Base-by-base conservation (phyloP, 2,797 vertebrate genomes). In the Acrossocheilus wenchowensis region DNA sequence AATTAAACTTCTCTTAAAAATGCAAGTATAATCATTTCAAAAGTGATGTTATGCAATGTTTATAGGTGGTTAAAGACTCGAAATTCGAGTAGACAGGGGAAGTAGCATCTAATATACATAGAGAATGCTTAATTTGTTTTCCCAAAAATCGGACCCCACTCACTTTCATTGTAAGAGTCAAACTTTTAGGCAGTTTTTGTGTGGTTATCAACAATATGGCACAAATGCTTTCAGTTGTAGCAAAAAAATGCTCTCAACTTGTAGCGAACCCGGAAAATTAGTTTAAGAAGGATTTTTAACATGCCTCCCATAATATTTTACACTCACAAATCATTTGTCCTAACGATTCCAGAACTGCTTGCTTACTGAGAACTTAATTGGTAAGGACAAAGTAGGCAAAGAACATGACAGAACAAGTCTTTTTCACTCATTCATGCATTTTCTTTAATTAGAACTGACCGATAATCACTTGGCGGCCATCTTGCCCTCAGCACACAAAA, bases 391-490 rank as follows among this genome's bases (percentile, higher is more conserved):
- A 54, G 21, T 41, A 78, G 78, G 72, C 74, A 84, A 88, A 83
- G 87, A 85, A 72, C 64, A 75, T 80, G 85, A 88, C 48, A 74
- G 8, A 52, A 50, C 14, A n/a, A 77, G 17, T 60, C 69, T 77
- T 52, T 68, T 50, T 84, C 34, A 57, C 74, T 43, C 11, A 78
- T 79, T 81, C 30, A 68, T 8, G 7, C 48, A 43, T 88, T 52
- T 85, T 30, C 26, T 77, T 87, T 88, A 87, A 89, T 88, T 81
- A 87, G 68, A 62, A 41, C 82, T 75, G 84, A 89, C 78, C 74
- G 72, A 78, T 83, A 83, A 89, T 87, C 87, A 89, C 82, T 86
- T 36, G 52, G 73, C 39, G 64, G 83, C 85, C 84, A 81, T 85
- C 86, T 90, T 86, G 79, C 77, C 78, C 39, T 68, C 30, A 78